Percentiles rank a stretch among this genome's conserved stretches.
phyloP scores from a whole-genome alignment of 2,797 vertebrate genomes.

The Notolabrus celidotus region DNA sequence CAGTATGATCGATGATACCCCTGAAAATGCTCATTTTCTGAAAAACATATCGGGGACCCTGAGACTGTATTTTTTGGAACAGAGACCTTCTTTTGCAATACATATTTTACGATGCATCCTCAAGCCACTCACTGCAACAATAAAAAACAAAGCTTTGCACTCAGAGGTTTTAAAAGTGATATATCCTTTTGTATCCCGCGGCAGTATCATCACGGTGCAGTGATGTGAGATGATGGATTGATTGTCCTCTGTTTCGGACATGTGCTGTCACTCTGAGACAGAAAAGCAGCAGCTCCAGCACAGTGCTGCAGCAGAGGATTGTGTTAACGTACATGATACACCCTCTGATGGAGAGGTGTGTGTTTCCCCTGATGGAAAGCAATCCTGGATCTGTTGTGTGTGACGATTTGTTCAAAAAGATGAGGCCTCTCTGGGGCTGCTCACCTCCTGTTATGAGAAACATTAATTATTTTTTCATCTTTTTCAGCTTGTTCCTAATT shows the following conservation, averaged over 20 bases:
- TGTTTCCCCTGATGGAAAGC: conserved; percentile 24
- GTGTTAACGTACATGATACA: conserved; percentile 54
- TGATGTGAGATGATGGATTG: conserved; percentile 76
- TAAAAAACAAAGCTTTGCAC: conserved; percentile 14
- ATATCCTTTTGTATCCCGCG: conserved; percentile 59
- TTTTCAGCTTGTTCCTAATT: conserved; percentile 21
- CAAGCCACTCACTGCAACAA: conserved; percentile 21
- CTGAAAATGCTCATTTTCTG: conserved; percentile 62
- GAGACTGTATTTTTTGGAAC: conserved; percentile 45
- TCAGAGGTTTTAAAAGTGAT: conserved; percentile 57
- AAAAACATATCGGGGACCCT: conserved; percentile 50
- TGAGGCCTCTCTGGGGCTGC: not conserved
- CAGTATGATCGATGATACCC: conserved; percentile 67
- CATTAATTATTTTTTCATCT: conserved; percentile 20
- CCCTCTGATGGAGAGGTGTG: conserved; percentile 41
- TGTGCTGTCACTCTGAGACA: conserved; percentile 64
- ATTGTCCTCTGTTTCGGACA: conserved; percentile 66
- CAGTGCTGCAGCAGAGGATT: conserved; percentile 40
- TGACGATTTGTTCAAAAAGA: conserved; percentile 23
- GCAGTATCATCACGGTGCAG: conserved; percentile 54
- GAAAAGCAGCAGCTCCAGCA: conserved; percentile 52
- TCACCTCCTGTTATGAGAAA: not conserved
- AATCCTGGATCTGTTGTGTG: conserved; percentile 18
- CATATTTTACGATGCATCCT: conserved; percentile 49
- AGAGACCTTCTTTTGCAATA: conserved; percentile 26